Conservation (phyloP, 2,113 vertebrate species). For the Stigmatopora argus region DNA sequence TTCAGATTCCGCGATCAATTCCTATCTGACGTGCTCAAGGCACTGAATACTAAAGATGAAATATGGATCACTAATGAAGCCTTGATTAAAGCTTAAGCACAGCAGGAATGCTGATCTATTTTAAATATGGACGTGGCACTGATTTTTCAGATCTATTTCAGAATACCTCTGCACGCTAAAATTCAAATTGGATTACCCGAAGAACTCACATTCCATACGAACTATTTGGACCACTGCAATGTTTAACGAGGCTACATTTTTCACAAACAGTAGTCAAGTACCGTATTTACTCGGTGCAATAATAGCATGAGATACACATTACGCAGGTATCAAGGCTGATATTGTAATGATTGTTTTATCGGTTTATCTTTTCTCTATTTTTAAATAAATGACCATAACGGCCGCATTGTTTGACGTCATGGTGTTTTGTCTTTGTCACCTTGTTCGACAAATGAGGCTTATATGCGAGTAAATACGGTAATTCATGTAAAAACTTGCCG, state of each 20-base stretch:
- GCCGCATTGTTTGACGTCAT: too few relatives aligned
- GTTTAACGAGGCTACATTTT: background rate
- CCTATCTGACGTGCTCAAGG: constrained; percentile 19
- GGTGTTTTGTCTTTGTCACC: too few relatives aligned
- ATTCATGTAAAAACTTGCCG: too few relatives aligned
- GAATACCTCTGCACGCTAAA: background rate
- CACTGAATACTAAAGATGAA: constrained; percentile 15
- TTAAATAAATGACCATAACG: too few relatives aligned
- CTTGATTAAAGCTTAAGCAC: constrained; percentile 39
- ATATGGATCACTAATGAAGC: constrained; percentile 38
- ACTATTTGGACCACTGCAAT: background rate
- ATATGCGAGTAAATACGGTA: too few relatives aligned
- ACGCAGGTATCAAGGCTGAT: too few relatives aligned
- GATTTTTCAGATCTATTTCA: background rate
- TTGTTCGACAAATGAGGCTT: too few relatives aligned
- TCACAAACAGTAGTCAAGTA: too few relatives aligned
- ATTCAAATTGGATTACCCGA: background rate
- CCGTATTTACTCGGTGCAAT: too few relatives aligned
- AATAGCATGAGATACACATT: too few relatives aligned
- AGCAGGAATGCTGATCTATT: constrained; percentile 20
- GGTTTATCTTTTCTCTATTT: too few relatives aligned
- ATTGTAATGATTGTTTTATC: too few relatives aligned
- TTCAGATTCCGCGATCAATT: background rate
- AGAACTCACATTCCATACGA: background rate
- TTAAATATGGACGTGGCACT: background rate